These are phyloP conservation scores for Hemibagrus guttatus DNA, from an alignment of 2,797 vertebrate species.

Conservation along the genomic window DNA sequence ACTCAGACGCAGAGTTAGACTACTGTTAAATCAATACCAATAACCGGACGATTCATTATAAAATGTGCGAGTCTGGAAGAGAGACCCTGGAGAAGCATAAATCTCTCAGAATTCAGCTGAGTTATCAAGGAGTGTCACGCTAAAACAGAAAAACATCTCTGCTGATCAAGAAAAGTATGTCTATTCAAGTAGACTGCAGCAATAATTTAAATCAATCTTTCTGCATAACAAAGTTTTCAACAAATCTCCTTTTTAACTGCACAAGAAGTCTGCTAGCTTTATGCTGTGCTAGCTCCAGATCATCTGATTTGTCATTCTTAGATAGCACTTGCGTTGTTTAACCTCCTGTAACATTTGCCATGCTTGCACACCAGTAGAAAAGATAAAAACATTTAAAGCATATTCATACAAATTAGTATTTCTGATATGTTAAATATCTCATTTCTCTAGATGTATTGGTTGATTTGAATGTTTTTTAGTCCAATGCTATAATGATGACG, in stretches of 20 bases:
- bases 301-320: not conserved
- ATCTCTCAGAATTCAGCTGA: slow-evolving; percentile 25
- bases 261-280: not conserved
- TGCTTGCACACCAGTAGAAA: not conserved
- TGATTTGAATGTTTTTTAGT: not conserved
- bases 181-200: not conserved
- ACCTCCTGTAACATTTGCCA: not conserved
- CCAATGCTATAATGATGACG: not conserved
- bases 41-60: slow-evolving; percentile 21
- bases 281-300: too few species aligned
- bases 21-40: slow-evolving; percentile 39
- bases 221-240: too few species aligned
- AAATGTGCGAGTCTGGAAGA: not conserved
- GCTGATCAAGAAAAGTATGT: not conserved
- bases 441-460: not conserved
- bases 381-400: not conserved
- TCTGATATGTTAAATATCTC: not conserved
- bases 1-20: not conserved
- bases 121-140: slow-evolving; percentile 1
- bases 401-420: not conserved
- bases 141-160: not conserved
- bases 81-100: slow-evolving; percentile 21
- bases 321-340: not conserved
- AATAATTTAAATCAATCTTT: not conserved
- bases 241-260: not conserved